Percentiles rank a stretch among this genome's conserved stretches.
Conservation (phyloP, 2,797 vertebrate species). For the Enteromius mattozi region DNA sequence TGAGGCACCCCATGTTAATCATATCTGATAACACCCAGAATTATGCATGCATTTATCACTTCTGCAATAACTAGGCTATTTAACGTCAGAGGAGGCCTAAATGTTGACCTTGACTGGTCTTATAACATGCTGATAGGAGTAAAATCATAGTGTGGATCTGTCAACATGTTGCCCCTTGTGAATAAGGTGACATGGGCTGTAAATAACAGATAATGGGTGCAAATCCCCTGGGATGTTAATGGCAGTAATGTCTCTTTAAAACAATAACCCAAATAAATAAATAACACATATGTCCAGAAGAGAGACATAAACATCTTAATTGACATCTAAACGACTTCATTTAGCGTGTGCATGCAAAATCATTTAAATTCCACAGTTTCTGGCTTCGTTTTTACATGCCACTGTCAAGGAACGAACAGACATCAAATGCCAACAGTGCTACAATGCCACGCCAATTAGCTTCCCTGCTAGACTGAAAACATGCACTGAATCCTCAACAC, state of each 20-base stretch:
- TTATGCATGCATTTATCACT: slow-evolving; percentile 19
- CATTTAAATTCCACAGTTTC: neutral
- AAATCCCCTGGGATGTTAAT: slow-evolving; percentile 44
- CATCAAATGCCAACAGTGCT: slow-evolving; percentile 73
- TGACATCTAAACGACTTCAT: neutral
- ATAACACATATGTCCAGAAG: slow-evolving; percentile 15
- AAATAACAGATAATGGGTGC: slow-evolving; percentile 21
- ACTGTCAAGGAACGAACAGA: slow-evolving; percentile 42
- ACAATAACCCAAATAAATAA: slow-evolving; percentile 59
- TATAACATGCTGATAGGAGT: slow-evolving; percentile 49
- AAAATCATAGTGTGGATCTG: neutral
- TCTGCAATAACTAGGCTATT: slow-evolving; percentile 43
- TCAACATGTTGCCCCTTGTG: slow-evolving; percentile 38
- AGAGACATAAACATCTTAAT: slow-evolving; percentile 17
- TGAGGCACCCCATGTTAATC: slow-evolving; percentile 2
- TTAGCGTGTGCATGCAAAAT: neutral
- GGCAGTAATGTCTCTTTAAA: slow-evolving; percentile 57
- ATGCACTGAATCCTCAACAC: slow-evolving; percentile 48
- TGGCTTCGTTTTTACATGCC: slow-evolving; percentile 41
- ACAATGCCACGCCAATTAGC: slow-evolving; percentile 81
- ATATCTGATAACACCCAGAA: neutral
- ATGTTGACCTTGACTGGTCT: slow-evolving; percentile 51
- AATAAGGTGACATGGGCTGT: slow-evolving; percentile 20
- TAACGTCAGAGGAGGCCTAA: slow-evolving; percentile 38
- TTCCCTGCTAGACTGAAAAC: slow-evolving; percentile 71